These are phyloP conservation scores for Copidosoma aretas DNA, from an alignment of 2,888 invertebrate genomes.

Conservation along the genomic window DNA sequence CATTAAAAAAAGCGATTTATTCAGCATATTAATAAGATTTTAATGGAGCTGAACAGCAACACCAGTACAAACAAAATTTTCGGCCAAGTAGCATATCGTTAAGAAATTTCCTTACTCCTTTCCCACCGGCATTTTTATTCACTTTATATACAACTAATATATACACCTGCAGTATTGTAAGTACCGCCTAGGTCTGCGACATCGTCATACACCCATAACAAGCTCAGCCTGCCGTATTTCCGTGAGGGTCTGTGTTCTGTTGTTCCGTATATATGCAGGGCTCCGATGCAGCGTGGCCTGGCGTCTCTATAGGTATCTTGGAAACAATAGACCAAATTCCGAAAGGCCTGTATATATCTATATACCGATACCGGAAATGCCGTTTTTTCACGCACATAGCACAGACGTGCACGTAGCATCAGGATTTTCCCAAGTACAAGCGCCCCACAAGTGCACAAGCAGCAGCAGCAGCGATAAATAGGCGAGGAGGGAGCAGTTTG, in stretches of 20 bases:
- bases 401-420: constrained; percentile 20
- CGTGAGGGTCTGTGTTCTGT: not conserved
- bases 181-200: not conserved
- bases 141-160: too few species aligned
- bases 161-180: too few species aligned
- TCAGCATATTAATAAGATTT: too few species aligned
- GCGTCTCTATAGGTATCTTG: too few species aligned
- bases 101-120: not conserved
- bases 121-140: not conserved
- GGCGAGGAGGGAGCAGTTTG: not conserved
- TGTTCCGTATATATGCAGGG: not conserved
- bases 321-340: constrained; percentile 42
- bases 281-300: constrained; percentile 2
- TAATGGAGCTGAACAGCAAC: too few species aligned
- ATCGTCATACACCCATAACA: not conserved
- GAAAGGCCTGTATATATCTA: not conserved
- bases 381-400: constrained; percentile 35
- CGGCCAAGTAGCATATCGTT: not conserved
- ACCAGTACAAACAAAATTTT: too few species aligned
- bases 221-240: not conserved
- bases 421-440: constrained; percentile 36
- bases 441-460: not conserved
- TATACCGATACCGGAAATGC: constrained; percentile 34
- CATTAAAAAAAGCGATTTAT: too few species aligned
- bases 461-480: constrained; percentile 20